Conservation (phyloP, 2,888 invertebrate species). For the Thymelicus lineola region DNA sequence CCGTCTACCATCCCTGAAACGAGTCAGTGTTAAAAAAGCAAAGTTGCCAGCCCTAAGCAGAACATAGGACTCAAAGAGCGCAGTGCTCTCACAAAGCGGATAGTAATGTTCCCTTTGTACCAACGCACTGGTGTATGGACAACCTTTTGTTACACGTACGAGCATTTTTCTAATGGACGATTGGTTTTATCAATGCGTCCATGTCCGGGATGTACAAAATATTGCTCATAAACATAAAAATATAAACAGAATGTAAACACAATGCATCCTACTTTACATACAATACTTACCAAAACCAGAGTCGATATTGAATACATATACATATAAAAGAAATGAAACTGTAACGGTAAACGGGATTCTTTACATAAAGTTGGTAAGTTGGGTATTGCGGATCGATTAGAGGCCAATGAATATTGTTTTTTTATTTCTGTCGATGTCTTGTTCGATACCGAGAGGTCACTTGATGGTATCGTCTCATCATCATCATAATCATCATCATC, state of each 20-base stretch:
- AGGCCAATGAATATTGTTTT: no score
- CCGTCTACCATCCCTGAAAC: neutral
- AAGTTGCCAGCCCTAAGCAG: conserved; percentile 6
- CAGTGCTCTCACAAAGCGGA: conserved; percentile 49
- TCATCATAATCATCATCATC: no score
- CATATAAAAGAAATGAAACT: no score
- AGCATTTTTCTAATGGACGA: conserved; percentile 23
- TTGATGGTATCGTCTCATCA: no score
- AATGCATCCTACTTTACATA: neutral
- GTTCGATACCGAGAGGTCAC: no score
- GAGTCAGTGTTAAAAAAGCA: neutral
- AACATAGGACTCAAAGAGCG: conserved; percentile 53
- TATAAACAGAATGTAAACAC: neutral
- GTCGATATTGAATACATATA: no score
- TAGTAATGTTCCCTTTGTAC: conserved; percentile 61
- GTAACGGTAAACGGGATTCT: no score
- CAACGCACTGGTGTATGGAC: conserved; percentile 57
- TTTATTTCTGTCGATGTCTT: no score
- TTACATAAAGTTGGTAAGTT: no score
- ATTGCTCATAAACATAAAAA: neutral
- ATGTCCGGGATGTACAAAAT: conserved; percentile 5
- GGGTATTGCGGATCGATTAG: no score
- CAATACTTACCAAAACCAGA: neutral
- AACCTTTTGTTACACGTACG: conserved; percentile 51
- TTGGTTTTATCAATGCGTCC: conserved; percentile 12